phyloP scores from a whole-genome alignment of 37 sponge, comb jelly and placozoan species.

The Oscarella lobularis region DNA sequence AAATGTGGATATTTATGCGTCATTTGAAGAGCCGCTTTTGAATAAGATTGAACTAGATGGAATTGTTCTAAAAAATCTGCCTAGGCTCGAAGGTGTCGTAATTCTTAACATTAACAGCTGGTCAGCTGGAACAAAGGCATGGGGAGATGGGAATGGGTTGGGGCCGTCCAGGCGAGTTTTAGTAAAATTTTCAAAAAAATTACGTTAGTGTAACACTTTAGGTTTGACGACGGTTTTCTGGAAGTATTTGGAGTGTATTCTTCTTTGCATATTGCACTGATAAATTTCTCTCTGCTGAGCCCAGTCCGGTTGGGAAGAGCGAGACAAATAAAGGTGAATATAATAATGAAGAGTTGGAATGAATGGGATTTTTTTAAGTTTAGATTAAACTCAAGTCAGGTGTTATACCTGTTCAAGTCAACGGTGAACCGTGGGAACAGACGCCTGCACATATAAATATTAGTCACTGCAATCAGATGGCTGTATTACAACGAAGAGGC shows the following conservation, averaged over 20 bases:
- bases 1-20: too few species aligned
- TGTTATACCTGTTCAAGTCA: constrained; percentile 76
- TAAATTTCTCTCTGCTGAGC: constrained; percentile 71
- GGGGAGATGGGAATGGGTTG: constrained; percentile 30
- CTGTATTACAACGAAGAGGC: too few species aligned
- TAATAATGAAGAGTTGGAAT: neutral
- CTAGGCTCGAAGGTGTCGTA: constrained; percentile 74
- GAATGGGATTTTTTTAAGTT: neutral
- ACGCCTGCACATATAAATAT: constrained; percentile 69
- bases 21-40: too few species aligned
- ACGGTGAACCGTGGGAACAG: constrained; percentile 97
- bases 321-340: constrained; percentile 47
- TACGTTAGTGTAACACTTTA: too few species aligned
- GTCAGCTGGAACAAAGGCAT: constrained; percentile 72
- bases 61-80: constrained; percentile 41
- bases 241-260: constrained; percentile 90
- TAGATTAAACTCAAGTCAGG: constrained; percentile 60
- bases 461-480: neutral
- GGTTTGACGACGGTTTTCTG: constrained; percentile 69
- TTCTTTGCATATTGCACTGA: constrained; percentile 66
- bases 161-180: constrained; percentile 35
- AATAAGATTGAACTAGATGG: constrained; percentile 80
- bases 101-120: constrained; percentile 82
- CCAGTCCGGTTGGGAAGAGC: constrained; percentile 77
- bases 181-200: too few species aligned